Percentiles rank a stretch among this genome's conserved stretches.
phyloP scores from a whole-genome alignment of 1,140 invertebrate species.

The Trissolcus basalis region DNA sequence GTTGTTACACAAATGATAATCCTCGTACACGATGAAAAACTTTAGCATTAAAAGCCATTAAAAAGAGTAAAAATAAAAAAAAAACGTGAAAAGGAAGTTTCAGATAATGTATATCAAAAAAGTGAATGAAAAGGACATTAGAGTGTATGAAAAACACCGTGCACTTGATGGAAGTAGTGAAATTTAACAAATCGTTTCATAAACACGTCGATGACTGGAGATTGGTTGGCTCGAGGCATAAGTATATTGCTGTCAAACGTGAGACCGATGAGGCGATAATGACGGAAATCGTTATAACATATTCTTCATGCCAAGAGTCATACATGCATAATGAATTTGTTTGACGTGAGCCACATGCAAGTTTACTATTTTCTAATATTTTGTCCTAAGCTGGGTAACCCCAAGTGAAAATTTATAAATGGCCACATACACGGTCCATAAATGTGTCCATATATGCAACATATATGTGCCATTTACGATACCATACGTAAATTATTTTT shows the following conservation, averaged over 20 bases:
- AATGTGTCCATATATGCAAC: too few relatives aligned
- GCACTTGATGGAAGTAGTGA: conserved; percentile 45
- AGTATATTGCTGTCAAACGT: conserved; percentile 51
- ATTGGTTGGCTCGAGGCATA: conserved; percentile 59
- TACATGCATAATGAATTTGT: conserved; percentile 28
- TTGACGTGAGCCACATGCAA: conserved; percentile 4
- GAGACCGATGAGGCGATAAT: conserved; percentile 54
- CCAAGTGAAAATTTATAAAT: too few relatives aligned
- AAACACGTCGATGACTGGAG: conserved; percentile 56
- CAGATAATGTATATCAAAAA: conserved; percentile 27
- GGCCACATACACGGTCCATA: too few relatives aligned
- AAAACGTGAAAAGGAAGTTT: too few relatives aligned
- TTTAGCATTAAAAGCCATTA: too few relatives aligned
- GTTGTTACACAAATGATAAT: too few relatives aligned
- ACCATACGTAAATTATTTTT: too few relatives aligned
- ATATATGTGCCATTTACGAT: too few relatives aligned
- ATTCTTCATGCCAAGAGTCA: conserved; percentile 21
- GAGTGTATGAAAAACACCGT: conserved; percentile 6
- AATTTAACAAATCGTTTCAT: conserved; percentile 67
- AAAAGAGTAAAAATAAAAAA: too few relatives aligned
- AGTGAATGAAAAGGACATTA: conserved; percentile 5
- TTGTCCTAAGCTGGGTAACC: too few relatives aligned
- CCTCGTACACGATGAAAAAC: too few relatives aligned
- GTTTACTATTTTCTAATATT: conserved; percentile 15
- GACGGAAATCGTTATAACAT: conserved; percentile 57